A percentile compares a stretch with the other conserved stretches of the same genome.
Conservation (phyloP, 2,888 invertebrate genomes). For the Polydrusus pterygomalis region DNA sequence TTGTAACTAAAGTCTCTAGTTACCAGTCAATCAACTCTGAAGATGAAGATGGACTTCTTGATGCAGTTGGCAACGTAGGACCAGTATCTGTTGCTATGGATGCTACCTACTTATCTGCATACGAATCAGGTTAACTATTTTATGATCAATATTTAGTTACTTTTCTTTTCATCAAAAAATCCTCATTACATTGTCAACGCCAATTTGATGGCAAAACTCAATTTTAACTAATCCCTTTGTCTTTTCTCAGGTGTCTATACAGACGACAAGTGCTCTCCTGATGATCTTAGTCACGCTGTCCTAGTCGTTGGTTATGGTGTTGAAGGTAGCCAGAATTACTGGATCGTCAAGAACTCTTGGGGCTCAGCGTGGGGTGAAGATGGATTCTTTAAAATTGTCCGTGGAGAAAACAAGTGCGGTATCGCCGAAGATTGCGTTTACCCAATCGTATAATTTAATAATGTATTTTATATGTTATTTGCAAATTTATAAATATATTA, state of each 20-base stretch:
- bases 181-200: too few relatives aligned
- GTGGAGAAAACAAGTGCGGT: slow-evolving; percentile 48
- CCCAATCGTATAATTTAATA: slow-evolving; percentile 12
- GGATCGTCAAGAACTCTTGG: slow-evolving; percentile 51
- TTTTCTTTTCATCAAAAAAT: too few relatives aligned
- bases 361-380: slow-evolving; percentile 40
- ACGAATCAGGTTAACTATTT: slow-evolving; percentile 31
- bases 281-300: slow-evolving; percentile 40
- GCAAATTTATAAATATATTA: slow-evolving; percentile 1
- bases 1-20: slow-evolving; percentile 39
- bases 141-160: neutral
- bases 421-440: slow-evolving; percentile 36
- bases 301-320: slow-evolving; percentile 47
- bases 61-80: slow-evolving; percentile 49
- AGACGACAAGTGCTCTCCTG: slow-evolving; percentile 6
- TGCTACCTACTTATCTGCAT: slow-evolving; percentile 37
- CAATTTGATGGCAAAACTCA: too few relatives aligned
- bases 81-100: slow-evolving; percentile 51
- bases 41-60: slow-evolving; percentile 40
- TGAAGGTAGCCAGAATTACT: slow-evolving; percentile 40
- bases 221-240: too few relatives aligned
- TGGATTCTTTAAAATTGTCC: slow-evolving; percentile 44
- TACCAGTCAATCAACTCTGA: slow-evolving; percentile 1
- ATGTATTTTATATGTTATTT: neutral
- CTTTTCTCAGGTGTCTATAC: slow-evolving; percentile 25